These are phyloP conservation scores for Oikopleura albicans DNA, from an alignment of 23 tunicate genomes.

Conservation along the genomic window DNA sequence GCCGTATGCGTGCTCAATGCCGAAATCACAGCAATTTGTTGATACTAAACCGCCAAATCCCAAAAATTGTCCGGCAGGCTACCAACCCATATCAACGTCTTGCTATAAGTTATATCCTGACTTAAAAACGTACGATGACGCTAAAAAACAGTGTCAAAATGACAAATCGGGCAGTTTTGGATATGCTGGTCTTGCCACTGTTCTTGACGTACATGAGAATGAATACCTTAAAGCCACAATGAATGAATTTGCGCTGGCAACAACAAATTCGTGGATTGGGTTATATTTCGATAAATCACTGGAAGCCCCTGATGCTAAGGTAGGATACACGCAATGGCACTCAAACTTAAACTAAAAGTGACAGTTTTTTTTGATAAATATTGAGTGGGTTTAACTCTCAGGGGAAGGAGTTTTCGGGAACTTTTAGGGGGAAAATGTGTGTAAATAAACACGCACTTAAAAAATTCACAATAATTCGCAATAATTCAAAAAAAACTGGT, in stretches of 20 bases:
- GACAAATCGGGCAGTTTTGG: constrained; percentile 27
- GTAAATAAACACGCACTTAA: too few relatives aligned
- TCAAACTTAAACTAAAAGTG: too few relatives aligned
- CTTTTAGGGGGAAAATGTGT: too few relatives aligned
- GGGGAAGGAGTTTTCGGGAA: too few relatives aligned
- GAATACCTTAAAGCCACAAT: not conserved
- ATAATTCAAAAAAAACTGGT: too few relatives aligned
- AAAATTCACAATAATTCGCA: too few relatives aligned
- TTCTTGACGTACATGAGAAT: constrained; percentile 14
- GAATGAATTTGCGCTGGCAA: not conserved
- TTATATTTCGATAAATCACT: not conserved
- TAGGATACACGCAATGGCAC: too few relatives aligned
- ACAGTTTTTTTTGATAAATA: too few relatives aligned
- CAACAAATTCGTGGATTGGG: not conserved
- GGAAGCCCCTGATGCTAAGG: too few relatives aligned
- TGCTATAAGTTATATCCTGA: constrained; percentile 26
- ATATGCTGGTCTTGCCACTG: constrained; percentile 7
- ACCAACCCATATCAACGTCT: constrained; percentile 30
- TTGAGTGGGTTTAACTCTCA: too few relatives aligned
- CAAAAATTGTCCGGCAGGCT: constrained; percentile 47
- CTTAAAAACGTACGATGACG: constrained; percentile 26
- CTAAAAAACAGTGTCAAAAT: constrained; percentile 31
- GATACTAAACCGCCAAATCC: constrained; percentile 4
- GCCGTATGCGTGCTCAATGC: not conserved
- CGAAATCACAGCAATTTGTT: not conserved